Base-by-base conservation (phyloP, 2,888 invertebrate species). In the Calameuta pallipes region DNA sequence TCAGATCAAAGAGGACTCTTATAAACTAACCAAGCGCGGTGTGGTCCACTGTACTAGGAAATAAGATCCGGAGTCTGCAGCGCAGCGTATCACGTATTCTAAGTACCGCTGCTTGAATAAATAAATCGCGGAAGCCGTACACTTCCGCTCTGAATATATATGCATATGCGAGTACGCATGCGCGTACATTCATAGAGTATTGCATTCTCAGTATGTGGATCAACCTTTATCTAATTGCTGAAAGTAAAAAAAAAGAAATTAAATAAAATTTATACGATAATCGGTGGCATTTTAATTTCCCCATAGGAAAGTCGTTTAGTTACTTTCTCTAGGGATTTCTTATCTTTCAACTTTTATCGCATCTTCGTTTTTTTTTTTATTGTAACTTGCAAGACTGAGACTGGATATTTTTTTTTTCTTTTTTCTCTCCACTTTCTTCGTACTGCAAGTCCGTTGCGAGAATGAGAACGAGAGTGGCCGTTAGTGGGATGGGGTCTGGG, bases 1-100 rank as follows among this genome's bases (percentile, higher is more conserved):
- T 74, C 74, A 37, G 74, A 74, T 74, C 74, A 74, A 74, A 74
- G 74, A 74, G 37, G 31, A 30, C 74, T 74, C 34, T 74, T 37
- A 74, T 37, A 37, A 74, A 74, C 74, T n/a, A 71, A 30, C 71
- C 34, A 37, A 74, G 36, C 35, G 71, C 71, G 71, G 71, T 71
- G 56, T 56, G 37, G 74, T 23, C 34, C 56, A 56, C 23, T 23
- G 56, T 74, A 74, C 74, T 36, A 74, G 23, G 74, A 56, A 74
- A 74, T 23, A 34, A 35, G 74, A 74, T 74, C 34, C 74, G n/a
- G 74, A 30, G n/a, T 74, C 37, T 11, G 3, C 4, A 33, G 71
- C 13, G 12, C 35, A 23, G 13, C 74, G 74, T n/a, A 30, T 74
- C 74, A 9, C 36, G 74, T 34, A 23, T 74, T 74, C 37, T 36